phyloP scores from a whole-genome alignment of 2,113 vertebrate genomes.

The Phaethornis superciliosus region DNA sequence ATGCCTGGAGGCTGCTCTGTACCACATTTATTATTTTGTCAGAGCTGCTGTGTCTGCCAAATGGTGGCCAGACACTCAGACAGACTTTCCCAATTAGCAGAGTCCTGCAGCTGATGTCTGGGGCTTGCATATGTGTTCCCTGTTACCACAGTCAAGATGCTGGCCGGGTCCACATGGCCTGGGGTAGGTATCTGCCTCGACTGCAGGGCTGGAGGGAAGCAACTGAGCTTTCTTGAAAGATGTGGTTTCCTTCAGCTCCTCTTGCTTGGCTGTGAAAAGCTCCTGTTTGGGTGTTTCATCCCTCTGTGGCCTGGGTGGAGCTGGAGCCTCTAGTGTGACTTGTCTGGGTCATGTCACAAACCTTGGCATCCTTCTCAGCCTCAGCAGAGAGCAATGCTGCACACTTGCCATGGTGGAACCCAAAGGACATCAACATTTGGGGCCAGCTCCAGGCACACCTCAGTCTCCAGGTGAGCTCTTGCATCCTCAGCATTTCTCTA shows the following conservation, averaged over 20 bases:
- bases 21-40: neutral
- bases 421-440: rapidly evolving
- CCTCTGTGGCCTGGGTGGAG: neutral
- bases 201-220: neutral
- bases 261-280: neutral
- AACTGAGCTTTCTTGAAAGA: neutral
- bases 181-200: neutral
- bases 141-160: neutral
- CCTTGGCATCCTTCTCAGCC: neutral
- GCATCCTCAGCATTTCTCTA: neutral
- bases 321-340: neutral
- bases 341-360: neutral
- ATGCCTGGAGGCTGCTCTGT: neutral
- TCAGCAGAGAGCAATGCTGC: neutral
- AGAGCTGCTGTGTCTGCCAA: neutral
- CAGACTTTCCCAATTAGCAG: slow-evolving; percentile 28
- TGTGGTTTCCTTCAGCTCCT: neutral
- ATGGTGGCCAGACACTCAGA: slow-evolving; percentile 2
- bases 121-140: neutral
- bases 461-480: neutral
- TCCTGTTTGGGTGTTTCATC: neutral
- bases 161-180: neutral
- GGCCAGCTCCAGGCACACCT: neutral
- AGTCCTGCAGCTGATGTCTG: slow-evolving; percentile 15
- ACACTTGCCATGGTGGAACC: neutral